Percentiles rank a stretch among this genome's conserved stretches.
Evolutionary conservation across 2,888 invertebrate species (phyloP).

Genomic region (Calameuta pallipes): DNA sequence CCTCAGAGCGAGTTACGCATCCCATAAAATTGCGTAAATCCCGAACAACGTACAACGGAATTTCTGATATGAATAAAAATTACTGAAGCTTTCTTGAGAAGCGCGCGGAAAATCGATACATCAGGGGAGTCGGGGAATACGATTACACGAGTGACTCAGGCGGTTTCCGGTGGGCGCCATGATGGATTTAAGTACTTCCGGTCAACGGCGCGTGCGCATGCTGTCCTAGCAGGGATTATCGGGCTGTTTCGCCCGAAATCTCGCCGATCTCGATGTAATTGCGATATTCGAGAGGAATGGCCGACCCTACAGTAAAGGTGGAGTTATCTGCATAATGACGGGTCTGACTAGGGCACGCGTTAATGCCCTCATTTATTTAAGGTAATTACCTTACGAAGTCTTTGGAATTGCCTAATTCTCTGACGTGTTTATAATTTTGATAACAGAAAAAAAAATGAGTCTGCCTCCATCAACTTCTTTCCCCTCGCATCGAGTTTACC

Average conservation of each 20-base stretch:
- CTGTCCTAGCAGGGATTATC: conserved; percentile 43
- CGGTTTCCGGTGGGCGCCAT: conserved; percentile 61
- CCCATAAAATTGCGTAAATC: neutral
- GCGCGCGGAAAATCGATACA: conserved; percentile 42
- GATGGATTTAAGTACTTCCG: conserved; percentile 62
- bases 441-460: neutral
- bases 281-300: conserved; percentile 24
- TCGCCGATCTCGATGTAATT: conserved; percentile 27
- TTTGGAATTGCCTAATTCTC: neutral
- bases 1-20: neutral
- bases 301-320: neutral
- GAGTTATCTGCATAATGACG: conserved; percentile 45
- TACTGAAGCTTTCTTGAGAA: conserved; percentile 5
- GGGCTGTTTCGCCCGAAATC: conserved; percentile 25
- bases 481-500: neutral
- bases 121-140: conserved; percentile 46
- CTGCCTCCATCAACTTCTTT: neutral
- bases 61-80: neutral
- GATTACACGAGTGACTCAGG: conserved; percentile 61
- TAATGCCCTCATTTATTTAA: conserved; percentile 40
- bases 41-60: neutral
- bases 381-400: conserved; percentile 32
- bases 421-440: neutral
- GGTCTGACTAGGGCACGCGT: conserved; percentile 36
- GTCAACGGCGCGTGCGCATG: conserved; percentile 54